These are phyloP conservation scores for Wiebesia pumilae DNA, from an alignment of 1,140 invertebrate species.

Conservation along the genomic window DNA sequence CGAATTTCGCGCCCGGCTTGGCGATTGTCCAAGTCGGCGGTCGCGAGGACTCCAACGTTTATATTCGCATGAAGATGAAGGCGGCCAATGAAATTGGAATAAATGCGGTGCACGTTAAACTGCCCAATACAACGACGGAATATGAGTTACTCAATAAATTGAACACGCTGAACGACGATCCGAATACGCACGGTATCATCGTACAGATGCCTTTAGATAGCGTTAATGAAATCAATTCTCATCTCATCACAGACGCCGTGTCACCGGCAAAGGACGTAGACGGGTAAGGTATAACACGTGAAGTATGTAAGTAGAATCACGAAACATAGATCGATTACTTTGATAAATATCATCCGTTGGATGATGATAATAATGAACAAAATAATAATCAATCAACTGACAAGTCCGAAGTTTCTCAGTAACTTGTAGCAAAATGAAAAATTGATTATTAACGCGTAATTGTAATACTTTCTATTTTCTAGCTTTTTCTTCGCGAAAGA, in stretches of 20 bases:
- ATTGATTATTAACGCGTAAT: no score
- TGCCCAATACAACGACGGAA: conserved; percentile 90
- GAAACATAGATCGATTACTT: not conserved
- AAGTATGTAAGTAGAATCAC: not conserved
- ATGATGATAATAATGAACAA: not conserved
- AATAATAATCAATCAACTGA: not conserved
- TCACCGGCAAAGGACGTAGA: conserved; percentile 94
- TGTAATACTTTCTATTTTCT: no score
- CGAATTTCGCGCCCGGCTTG: conserved; percentile 84
- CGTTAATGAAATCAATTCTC: conserved; percentile 87
- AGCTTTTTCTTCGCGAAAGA: no score
- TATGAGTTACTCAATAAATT: conserved; percentile 85
- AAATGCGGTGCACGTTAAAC: conserved; percentile 85
- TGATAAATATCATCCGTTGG: not conserved
- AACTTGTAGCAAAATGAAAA: not conserved
- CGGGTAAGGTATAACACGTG: conserved; percentile 78
- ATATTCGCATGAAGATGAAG: conserved; percentile 97
- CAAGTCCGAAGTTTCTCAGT: not conserved
- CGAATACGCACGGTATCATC: conserved; percentile 94
- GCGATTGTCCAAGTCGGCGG: conserved; percentile 93
- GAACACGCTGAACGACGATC: conserved; percentile 87
- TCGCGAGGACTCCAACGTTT: conserved; percentile 98
- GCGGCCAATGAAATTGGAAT: conserved; percentile 95
- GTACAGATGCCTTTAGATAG: conserved; percentile 97
- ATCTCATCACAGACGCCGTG: conserved; percentile 91